A percentile compares a stretch with the other conserved stretches of the same genome.
phyloP scores from a whole-genome alignment of 2,113 vertebrate genomes.

The Thamnaconus septentrionalis region DNA sequence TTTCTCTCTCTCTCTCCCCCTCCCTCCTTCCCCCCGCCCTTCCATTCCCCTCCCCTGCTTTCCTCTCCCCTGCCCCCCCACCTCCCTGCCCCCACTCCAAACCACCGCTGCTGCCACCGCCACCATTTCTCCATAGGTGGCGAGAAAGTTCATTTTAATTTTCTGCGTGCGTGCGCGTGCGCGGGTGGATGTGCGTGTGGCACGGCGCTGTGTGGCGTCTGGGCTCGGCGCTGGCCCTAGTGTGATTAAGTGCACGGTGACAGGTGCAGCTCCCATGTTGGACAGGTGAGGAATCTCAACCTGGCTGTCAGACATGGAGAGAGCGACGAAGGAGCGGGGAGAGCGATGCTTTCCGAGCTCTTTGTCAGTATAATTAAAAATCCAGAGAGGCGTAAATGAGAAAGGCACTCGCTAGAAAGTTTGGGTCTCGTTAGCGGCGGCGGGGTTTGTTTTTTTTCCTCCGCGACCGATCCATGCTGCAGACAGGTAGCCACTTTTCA shows the following conservation, averaged over 20 bases:
- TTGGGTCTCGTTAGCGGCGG: slow-evolving; percentile 59
- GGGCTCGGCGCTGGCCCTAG: slow-evolving; percentile 62
- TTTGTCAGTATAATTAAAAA: slow-evolving; percentile 75
- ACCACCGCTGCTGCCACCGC: slow-evolving; percentile 45
- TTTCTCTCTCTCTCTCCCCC: too few species aligned
- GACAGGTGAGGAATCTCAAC: slow-evolving; percentile 82
- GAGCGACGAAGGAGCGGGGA: slow-evolving; percentile 14
- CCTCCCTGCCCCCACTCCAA: slow-evolving; percentile 45
- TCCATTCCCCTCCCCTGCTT: slow-evolving; percentile 47
- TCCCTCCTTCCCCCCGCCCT: too few species aligned
- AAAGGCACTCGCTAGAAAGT: slow-evolving; percentile 61
- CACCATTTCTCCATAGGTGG: slow-evolving; percentile 75
- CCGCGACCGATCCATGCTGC: slow-evolving; percentile 27
- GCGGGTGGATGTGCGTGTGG: slow-evolving; percentile 14
- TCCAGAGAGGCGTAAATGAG: slow-evolving; percentile 66
- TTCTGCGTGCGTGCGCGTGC: slow-evolving; percentile 33
- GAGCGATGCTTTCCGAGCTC: slow-evolving; percentile 59
- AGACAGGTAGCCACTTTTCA: neutral
- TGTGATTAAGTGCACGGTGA: slow-evolving; percentile 82
- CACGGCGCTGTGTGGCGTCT: slow-evolving; percentile 57
- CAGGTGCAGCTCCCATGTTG: slow-evolving; percentile 78
- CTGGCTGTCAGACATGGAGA: slow-evolving; percentile 71
- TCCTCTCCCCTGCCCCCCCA: slow-evolving; percentile 47
- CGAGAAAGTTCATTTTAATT: slow-evolving; percentile 99
- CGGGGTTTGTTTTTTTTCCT: slow-evolving; percentile 14